phyloP scores from a whole-genome alignment of 2,888 invertebrate genomes.

The Tethea ocularis region DNA sequence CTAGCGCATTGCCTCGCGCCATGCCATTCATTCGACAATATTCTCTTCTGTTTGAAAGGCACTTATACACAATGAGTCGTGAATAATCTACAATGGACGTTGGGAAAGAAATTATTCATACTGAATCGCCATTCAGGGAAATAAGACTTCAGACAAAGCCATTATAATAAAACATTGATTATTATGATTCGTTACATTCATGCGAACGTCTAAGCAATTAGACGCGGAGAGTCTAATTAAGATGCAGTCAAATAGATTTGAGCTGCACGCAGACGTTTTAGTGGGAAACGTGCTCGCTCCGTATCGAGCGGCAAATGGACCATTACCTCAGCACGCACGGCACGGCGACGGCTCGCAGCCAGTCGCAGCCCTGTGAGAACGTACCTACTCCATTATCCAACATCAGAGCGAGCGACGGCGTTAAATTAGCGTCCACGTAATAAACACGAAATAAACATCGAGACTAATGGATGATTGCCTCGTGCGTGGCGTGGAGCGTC shows the following conservation, averaged over 20 bases:
- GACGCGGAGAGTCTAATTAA: conserved; percentile 52
- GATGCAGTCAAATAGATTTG: conserved; percentile 52
- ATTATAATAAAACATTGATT: conserved; percentile 59
- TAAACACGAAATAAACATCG: conserved; percentile 76
- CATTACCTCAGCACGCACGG: conserved; percentile 38
- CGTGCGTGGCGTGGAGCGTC: conserved; percentile 16
- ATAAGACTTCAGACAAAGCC: conserved; percentile 51
- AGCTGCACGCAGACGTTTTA: conserved; percentile 42
- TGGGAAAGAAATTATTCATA: conserved; percentile 64
- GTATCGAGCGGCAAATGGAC: conserved; percentile 31
- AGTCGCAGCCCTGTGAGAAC: conserved; percentile 32
- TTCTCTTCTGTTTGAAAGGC: conserved; percentile 63
- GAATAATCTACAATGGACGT: conserved; percentile 70
- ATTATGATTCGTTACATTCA: conserved; percentile 62
- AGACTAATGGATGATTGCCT: conserved; percentile 75
- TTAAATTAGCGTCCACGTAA: conserved; percentile 68
- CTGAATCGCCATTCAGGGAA: conserved; percentile 56
- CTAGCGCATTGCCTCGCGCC: conserved; percentile 24
- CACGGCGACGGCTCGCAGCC: conserved; percentile 22
- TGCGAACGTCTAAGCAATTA: conserved; percentile 51
- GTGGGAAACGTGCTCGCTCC: conserved; percentile 41
- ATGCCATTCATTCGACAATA: conserved; percentile 65
- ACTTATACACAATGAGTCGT: conserved; percentile 71
- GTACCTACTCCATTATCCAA: conserved; percentile 51
- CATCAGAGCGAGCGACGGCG: conserved; percentile 51